Evolutionary conservation across 1,140 invertebrate species (phyloP).

Genomic region (Zaprionus ghesquierei): DNA sequence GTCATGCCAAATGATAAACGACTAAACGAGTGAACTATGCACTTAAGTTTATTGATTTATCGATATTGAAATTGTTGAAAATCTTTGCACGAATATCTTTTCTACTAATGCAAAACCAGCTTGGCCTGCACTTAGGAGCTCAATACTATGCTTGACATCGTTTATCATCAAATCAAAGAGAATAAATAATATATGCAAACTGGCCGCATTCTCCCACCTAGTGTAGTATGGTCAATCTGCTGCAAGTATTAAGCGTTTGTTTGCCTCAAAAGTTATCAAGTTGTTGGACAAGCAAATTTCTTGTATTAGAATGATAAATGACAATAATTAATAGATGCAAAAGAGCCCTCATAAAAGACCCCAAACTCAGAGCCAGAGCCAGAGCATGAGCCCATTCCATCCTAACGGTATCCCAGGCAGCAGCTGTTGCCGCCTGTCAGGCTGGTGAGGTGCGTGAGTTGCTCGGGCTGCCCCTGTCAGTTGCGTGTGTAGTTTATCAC

Average conservation of each 20-base stretch:
- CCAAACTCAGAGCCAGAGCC: neutral
- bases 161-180: neutral
- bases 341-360: neutral
- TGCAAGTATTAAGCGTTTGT: neutral
- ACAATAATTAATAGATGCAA: neutral
- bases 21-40: no score
- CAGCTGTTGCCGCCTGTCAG: neutral
- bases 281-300: neutral
- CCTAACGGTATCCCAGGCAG: neutral
- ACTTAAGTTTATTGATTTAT: no score
- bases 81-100: neutral
- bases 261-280: neutral
- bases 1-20: neutral
- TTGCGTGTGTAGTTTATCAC: no score
- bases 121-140: neutral
- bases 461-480: no score
- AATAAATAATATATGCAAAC: neutral
- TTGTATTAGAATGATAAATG: slow-evolving; percentile 1
- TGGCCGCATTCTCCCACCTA: neutral
- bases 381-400: neutral
- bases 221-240: neutral
- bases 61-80: neutral
- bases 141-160: neutral
- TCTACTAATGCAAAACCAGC: neutral
- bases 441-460: neutral